Base-by-base conservation (phyloP, 2,797 vertebrate species). In the Arvicola amphibius region DNA sequence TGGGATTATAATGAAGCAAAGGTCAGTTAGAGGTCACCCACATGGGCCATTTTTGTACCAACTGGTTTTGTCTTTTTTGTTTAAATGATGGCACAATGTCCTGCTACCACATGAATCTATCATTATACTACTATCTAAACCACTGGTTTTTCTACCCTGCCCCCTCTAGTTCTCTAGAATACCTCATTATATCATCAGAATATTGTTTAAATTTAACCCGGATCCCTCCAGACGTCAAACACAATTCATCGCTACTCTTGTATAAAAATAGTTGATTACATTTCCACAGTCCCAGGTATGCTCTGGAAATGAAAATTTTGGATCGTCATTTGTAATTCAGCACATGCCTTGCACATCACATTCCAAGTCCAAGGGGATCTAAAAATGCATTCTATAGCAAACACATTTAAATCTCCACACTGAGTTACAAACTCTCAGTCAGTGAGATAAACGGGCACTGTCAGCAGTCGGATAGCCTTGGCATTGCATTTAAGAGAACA, bases 201-300 rank as follows among this genome's bases (percentile, higher is more conserved):
- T 69, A 11, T 81, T 53, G 14, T 29, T 97, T 84, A 93, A 90
- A 76, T 94, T 61, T 94, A 88, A 92, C 56, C 53, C 53, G 85
- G 48, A 89, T 96, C 37, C 21, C n/a, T 65, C 32, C 9, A 77
- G 76, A 77, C 81, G 23, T 32, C 77, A 65, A 95, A 92, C 37
- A 88, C 14, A 86, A 7, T 89, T 93, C 40, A 84, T 90, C 48
- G 87, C 21, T 74, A 63, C 46, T 56, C 48, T 81, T 74, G n/a
- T 88, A 91, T 37, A 96, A 37, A 43, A 94, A 95, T 90, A 91
- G 32, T 89, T 94, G 37, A 48, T 96, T 91, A 91, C 32, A 90
- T 17, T 43, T 78, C 56, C 69, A 53, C 5, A 27, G 69, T 79
- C 69, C 56, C 51, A 96, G 83, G 61, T 92, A 76, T 73, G 79